Conservation (phyloP, 1,140 invertebrate species). For the Pantala flavescens region DNA sequence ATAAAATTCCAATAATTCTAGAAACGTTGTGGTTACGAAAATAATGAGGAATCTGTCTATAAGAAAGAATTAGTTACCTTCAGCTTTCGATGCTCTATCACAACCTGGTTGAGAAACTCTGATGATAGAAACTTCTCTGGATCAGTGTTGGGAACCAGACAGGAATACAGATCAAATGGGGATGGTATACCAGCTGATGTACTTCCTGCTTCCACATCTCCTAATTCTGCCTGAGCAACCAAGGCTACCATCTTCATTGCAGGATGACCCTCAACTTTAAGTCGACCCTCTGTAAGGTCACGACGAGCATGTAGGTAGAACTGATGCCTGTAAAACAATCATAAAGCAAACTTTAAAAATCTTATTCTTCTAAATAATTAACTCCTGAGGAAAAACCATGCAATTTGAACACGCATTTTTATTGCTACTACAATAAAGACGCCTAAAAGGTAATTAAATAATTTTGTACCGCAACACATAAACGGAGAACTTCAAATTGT, state of each 20-base stretch:
- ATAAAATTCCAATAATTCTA: no score
- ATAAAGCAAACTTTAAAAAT: conserved; percentile 15
- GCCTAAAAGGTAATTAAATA: no score
- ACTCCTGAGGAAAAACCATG: no score
- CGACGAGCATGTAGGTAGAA: conserved; percentile 72
- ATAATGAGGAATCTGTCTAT: no score
- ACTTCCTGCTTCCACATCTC: conserved; percentile 17
- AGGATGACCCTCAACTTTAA: conserved; percentile 57
- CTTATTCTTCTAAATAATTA: not conserved
- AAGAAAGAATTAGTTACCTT: conserved; percentile 27
- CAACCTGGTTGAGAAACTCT: conserved; percentile 49
- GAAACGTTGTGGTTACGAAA: no score
- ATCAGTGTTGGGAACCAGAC: conserved; percentile 25
- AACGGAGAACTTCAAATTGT: no score
- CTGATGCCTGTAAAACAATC: conserved; percentile 50
- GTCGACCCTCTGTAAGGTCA: conserved; percentile 58
- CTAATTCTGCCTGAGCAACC: conserved; percentile 57
- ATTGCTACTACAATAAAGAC: no score
- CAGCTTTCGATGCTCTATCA: conserved; percentile 48
- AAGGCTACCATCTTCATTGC: conserved; percentile 62
- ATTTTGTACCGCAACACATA: no score
- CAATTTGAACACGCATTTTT: no score
- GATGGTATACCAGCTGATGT: conserved; percentile 40
- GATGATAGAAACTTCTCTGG: conserved; percentile 29
- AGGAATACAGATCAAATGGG: conserved; percentile 44